Conservation (phyloP, 2,797 vertebrate genomes). For the Pygocentrus nattereri region DNA sequence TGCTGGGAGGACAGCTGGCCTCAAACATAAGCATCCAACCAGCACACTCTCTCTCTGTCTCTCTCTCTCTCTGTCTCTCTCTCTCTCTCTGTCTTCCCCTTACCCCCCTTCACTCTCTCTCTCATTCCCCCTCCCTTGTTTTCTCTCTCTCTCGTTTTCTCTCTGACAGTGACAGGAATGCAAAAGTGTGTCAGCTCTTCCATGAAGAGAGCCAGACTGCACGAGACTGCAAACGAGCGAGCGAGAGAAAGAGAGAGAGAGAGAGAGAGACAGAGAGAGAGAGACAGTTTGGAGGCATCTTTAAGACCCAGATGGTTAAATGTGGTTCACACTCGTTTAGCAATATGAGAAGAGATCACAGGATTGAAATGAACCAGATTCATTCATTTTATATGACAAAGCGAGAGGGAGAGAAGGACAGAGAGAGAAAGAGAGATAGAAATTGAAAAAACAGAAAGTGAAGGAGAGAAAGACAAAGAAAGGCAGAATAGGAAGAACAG, state of each 20-base stretch:
- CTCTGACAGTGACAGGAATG: slow-evolving; percentile 27
- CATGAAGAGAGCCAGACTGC: slow-evolving; percentile 26
- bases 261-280: not conserved
- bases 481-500: no score
- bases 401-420: not conserved
- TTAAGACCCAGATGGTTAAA: no score
- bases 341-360: no score
- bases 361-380: no score
- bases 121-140: no score
- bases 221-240: not conserved
- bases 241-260: not conserved
- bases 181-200: slow-evolving; percentile 31
- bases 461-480: not conserved
- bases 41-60: not conserved
- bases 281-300: not conserved
- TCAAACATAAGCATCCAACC: slow-evolving; percentile 60
- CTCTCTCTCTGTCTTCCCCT: not conserved
- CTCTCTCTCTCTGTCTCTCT: slow-evolving; percentile 1
- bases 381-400: no score
- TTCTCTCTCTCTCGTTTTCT: slow-evolving; percentile 13
- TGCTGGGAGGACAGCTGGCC: slow-evolving; percentile 68
- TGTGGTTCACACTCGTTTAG: no score
- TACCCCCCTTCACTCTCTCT: no score
- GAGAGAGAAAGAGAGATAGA: not conserved
- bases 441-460: not conserved